Conservation (phyloP, 1,140 invertebrate species). For the Chironomus tepperi region DNA sequence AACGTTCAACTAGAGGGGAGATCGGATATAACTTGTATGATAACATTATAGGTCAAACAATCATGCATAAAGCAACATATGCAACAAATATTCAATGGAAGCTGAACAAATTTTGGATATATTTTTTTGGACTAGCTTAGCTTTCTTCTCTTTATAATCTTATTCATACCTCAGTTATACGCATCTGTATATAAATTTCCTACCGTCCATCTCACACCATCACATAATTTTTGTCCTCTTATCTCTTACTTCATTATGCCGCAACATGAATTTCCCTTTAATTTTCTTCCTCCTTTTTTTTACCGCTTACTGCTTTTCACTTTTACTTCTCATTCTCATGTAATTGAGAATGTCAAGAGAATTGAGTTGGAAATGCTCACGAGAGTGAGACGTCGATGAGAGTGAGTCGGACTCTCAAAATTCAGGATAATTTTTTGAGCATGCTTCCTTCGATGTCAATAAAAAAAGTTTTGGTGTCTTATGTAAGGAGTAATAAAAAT, state of each 20-base stretch:
- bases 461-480: no score
- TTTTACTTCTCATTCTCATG: no score
- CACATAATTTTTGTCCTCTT: not conserved
- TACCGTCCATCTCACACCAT: no score
- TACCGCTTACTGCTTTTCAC: no score
- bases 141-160: constrained; percentile 17
- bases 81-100: constrained; percentile 16
- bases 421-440: no score
- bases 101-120: not conserved
- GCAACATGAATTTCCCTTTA: not conserved
- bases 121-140: not conserved
- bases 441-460: no score
- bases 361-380: no score
- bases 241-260: not conserved
- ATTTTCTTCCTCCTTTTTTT: no score
- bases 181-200: not conserved
- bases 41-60: constrained; percentile 5
- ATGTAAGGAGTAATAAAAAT: no score
- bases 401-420: no score
- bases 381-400: no score
- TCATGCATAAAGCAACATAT: not conserved
- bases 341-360: no score
- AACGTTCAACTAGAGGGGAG: not conserved
- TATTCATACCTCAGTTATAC: not conserved
- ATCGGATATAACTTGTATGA: not conserved